Evolutionary conservation across 2,797 vertebrate genomes (phyloP), one percentile per base, ranked within the genome.

Genomic region (Epinephelus malabaricus): DNA sequence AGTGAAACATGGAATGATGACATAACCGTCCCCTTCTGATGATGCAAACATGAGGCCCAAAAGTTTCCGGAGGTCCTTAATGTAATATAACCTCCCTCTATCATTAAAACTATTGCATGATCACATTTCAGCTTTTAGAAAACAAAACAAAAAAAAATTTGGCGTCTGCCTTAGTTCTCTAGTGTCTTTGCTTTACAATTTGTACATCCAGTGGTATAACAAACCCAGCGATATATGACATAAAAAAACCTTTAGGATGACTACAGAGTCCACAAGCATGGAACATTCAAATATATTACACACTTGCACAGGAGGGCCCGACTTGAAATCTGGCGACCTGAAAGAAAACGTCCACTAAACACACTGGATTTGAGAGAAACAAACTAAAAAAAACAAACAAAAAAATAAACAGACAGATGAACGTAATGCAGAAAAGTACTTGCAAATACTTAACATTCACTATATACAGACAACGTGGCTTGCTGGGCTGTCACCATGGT

Each of bases 391-490:
- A 18, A 38, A 55, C 74, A 27, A n/a, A 27, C 7, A 34, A 34
- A 34, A 34, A 34, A 34, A 34, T 7, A 59, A 78, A 78, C 92
- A 70, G 84, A 90, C 91, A 92, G 79, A 84, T 73, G 49, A 89
- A 92, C 62, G n/a, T n/a, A 73, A 90, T 91, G 91, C 91, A 93
- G 91, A 89, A 91, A 94, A 93, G 92, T 95, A 96, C 94, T 96
- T 95, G 95, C 93, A 97, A 97, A 97, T 97, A 98, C 95, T 96
- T 94, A 96, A 97, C 96, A 97, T 95, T 96, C 95, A 97, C 91
- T 97, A 98, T 98, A 95, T 98, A 98, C 96, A 97, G 93, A 95
- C 94, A 43, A 94, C 92, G 93, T 96, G 96, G 96, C 95, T 96
- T 91, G 94, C 91, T 76, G 93, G 94, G 95, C 94, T 91, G 95